phyloP scores from a whole-genome alignment of 1,140 invertebrate genomes.

The Kradibia gibbosae region DNA sequence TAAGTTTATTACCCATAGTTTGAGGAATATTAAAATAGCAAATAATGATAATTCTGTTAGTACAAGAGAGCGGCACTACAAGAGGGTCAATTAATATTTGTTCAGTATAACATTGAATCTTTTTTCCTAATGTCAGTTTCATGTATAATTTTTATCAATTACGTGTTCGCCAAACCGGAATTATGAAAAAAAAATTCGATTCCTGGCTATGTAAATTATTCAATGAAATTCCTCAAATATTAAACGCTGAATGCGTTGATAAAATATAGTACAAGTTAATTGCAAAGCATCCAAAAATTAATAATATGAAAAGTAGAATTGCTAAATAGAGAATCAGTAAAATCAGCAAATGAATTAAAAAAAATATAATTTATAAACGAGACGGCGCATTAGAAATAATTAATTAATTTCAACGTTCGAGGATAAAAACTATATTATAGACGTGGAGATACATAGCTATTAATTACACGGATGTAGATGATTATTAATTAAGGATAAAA shows the following conservation, averaged over 20 bases:
- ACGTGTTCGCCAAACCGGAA: background rate
- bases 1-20: background rate
- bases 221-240: background rate
- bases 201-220: background rate
- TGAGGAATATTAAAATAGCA: background rate
- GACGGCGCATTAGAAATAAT: too few relatives aligned
- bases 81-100: background rate
- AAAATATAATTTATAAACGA: too few relatives aligned
- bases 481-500: too few relatives aligned
- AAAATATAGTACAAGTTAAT: too few relatives aligned
- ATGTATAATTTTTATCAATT: background rate
- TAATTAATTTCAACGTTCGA: too few relatives aligned
- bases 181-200: background rate
- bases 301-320: too few relatives aligned
- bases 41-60: background rate
- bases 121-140: background rate
- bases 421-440: too few relatives aligned
- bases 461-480: too few relatives aligned
- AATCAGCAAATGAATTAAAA: too few relatives aligned
- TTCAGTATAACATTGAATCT: background rate
- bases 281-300: too few relatives aligned
- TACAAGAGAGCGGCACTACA: background rate
- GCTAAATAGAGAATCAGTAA: too few relatives aligned
- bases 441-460: too few relatives aligned
- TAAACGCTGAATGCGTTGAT: background rate